Conservation (phyloP, 2,797 vertebrate species). For the Acanthurus tractus region DNA sequence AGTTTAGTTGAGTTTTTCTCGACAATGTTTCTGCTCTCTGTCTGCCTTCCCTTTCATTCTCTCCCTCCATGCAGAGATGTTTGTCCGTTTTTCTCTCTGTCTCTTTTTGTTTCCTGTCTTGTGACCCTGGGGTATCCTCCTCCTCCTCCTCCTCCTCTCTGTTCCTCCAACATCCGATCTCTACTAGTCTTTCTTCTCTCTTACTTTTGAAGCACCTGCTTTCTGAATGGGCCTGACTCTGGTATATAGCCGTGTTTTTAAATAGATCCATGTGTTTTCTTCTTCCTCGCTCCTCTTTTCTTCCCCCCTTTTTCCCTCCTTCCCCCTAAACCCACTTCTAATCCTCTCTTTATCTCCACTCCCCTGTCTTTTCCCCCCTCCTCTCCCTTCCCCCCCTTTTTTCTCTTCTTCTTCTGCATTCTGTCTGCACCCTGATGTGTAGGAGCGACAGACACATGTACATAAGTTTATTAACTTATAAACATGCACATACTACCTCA, state of each 20-base stretch:
- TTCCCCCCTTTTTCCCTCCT: slow-evolving; percentile 70
- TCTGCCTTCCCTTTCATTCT: slow-evolving; percentile 78
- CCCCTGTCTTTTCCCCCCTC: slow-evolving; percentile 66
- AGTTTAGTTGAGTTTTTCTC: slow-evolving; percentile 57
- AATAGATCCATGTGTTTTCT: slow-evolving; percentile 86
- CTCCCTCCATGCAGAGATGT: slow-evolving; percentile 77
- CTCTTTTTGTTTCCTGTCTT: slow-evolving; percentile 75
- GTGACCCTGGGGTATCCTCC: slow-evolving; percentile 68
- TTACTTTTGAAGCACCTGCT: slow-evolving; percentile 71
- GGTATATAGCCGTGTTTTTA: slow-evolving; percentile 83
- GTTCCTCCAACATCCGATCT: slow-evolving; percentile 67
- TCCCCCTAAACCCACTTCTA: slow-evolving; percentile 71
- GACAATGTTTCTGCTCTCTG: slow-evolving; percentile 78
- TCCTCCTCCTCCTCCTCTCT: slow-evolving; percentile 52
- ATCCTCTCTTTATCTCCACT: slow-evolving; percentile 76
- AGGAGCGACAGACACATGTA: slow-evolving; percentile 86
- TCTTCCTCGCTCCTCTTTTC: slow-evolving; percentile 79
- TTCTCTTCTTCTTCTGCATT: slow-evolving; percentile 79
- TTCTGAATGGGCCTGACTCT: slow-evolving; percentile 82
- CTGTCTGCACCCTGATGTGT: slow-evolving; percentile 84
- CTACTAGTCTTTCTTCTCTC: slow-evolving; percentile 39
- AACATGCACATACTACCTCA: slow-evolving; percentile 86
- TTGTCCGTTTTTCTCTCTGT: slow-evolving; percentile 76
- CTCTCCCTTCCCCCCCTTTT: slow-evolving; percentile 50
- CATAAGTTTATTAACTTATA: slow-evolving; percentile 86